phyloP scores from a whole-genome alignment of 1,140 invertebrate genomes.

The Planococcus citri region DNA sequence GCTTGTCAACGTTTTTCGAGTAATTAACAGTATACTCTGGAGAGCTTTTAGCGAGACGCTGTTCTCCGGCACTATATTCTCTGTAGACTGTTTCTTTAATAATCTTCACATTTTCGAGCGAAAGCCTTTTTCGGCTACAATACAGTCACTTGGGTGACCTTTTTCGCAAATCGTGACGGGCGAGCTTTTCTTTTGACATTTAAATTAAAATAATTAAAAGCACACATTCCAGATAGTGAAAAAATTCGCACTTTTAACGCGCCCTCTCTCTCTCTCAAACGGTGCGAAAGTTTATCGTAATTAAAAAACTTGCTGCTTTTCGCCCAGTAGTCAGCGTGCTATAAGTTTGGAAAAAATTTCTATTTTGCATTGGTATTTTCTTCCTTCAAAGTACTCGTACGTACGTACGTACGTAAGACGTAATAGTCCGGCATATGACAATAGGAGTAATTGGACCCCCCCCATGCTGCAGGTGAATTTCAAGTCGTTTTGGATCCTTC shows the following conservation, averaged over 20 bases:
- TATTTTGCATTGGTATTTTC: too few species aligned
- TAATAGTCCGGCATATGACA: too few species aligned
- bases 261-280: too few species aligned
- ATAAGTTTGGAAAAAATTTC: too few species aligned
- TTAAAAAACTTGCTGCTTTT: not conserved
- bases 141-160: not conserved
- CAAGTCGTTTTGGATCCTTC: too few species aligned
- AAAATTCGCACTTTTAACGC: not conserved
- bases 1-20: constrained; percentile 1
- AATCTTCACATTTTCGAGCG: not conserved
- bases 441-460: too few species aligned
- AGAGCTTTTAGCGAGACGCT: not conserved
- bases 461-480: too few species aligned
- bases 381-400: too few species aligned
- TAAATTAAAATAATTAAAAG: not conserved
- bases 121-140: not conserved
- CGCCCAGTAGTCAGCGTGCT: too few species aligned
- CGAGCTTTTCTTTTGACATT: constrained; percentile 5
- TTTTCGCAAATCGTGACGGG: not conserved
- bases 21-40: not conserved
- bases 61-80: not conserved
- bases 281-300: not conserved
- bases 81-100: not conserved
- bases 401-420: too few species aligned
- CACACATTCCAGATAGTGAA: not conserved